Conservation (phyloP, 2,888 invertebrate genomes). For the Tetragnatha montana region DNA sequence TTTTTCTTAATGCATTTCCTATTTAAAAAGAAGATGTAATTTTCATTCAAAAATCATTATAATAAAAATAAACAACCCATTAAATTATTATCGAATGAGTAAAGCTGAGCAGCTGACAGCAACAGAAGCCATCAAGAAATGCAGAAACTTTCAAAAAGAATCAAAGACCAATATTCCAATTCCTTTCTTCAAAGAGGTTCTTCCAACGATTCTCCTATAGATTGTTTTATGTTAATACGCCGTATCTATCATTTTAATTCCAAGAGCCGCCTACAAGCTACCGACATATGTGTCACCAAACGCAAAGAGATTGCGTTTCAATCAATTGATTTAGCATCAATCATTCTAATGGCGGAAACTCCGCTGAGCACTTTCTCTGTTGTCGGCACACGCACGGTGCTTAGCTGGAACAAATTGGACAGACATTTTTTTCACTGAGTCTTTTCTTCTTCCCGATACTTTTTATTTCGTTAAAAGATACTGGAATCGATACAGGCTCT, state of each 20-base stretch:
- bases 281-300: slow-evolving; percentile 37
- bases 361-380: not conserved
- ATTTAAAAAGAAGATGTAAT: no score
- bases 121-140: not conserved
- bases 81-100: no score
- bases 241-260: slow-evolving; percentile 57
- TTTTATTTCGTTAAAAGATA: not conserved
- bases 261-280: slow-evolving; percentile 7
- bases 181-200: slow-evolving; percentile 7
- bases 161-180: not conserved
- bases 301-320: slow-evolving; percentile 27
- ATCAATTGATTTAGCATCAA: slow-evolving; percentile 59
- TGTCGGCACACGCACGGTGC: not conserved
- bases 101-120: no score
- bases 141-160: not conserved
- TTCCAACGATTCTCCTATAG: slow-evolving; percentile 33
- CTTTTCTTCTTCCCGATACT: not conserved
- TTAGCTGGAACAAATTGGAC: slow-evolving; percentile 9
- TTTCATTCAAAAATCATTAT: no score
- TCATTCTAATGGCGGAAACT: slow-evolving; percentile 38
- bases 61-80: no score
- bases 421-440: not conserved
- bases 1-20: no score
- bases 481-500: not conserved
- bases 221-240: slow-evolving; percentile 54